Evolutionary conservation across 1,140 invertebrate genomes (phyloP).

Genomic region (Ectropis grisescens): DNA sequence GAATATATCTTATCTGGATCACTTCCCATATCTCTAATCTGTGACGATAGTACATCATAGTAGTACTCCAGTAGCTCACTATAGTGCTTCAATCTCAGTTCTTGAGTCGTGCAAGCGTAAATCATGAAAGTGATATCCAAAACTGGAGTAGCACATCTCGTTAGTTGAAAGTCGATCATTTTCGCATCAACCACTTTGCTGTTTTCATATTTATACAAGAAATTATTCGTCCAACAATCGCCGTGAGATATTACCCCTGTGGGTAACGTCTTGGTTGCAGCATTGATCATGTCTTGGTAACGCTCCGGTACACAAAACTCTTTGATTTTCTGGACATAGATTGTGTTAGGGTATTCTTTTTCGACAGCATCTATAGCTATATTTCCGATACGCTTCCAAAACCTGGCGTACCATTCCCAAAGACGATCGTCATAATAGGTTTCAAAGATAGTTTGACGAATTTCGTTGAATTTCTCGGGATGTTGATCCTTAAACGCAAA

Average conservation of each 20-base stretch:
- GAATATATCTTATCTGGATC: slow-evolving; percentile 73
- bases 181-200: slow-evolving; percentile 62
- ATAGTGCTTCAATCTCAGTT: slow-evolving; percentile 71
- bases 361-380: slow-evolving; percentile 74
- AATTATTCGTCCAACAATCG: slow-evolving; percentile 82
- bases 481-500: slow-evolving; percentile 77
- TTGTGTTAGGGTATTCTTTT: slow-evolving; percentile 73
- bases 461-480: slow-evolving; percentile 68
- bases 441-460: slow-evolving; percentile 54
- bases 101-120: slow-evolving; percentile 74
- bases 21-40: slow-evolving; percentile 73
- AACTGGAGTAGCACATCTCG: slow-evolving; percentile 72
- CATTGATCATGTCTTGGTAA: slow-evolving; percentile 43
- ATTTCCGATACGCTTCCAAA: slow-evolving; percentile 68
- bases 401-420: slow-evolving; percentile 75
- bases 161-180: slow-evolving; percentile 80
- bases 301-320: slow-evolving; percentile 66
- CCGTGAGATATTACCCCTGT: slow-evolving; percentile 77
- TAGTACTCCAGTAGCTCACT: slow-evolving; percentile 72
- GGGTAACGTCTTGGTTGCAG: slow-evolving; percentile 23
- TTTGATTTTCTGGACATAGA: slow-evolving; percentile 71
- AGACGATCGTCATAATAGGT: slow-evolving; percentile 72
- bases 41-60: slow-evolving; percentile 66
- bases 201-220: slow-evolving; percentile 70
- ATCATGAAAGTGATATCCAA: slow-evolving; percentile 75